Evolutionary conservation across 37 sponge, comb jelly and placozoan genomes (phyloP).

Genomic region (Theonella swinhoei): DNA sequence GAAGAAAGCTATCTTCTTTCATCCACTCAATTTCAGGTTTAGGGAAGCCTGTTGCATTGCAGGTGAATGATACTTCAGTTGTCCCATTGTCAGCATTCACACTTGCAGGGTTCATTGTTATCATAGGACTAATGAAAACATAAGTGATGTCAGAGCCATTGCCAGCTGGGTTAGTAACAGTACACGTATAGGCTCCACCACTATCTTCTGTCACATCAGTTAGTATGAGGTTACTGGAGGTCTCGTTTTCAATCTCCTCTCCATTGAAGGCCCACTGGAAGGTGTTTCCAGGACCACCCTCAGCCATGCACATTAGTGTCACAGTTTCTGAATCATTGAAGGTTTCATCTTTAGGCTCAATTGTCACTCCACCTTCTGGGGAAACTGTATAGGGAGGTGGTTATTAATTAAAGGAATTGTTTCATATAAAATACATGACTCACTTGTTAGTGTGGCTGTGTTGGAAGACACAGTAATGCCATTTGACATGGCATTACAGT

Average conservation of each 20-base stretch:
- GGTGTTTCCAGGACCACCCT: conserved; percentile 53
- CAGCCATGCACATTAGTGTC: conserved; percentile 33
- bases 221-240: not conserved
- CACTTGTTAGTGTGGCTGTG: not conserved
- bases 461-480: not conserved
- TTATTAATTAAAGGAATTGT: not conserved
- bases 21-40: conserved; percentile 31
- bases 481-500: not conserved
- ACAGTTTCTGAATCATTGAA: conserved; percentile 15
- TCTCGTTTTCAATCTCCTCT: not conserved
- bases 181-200: conserved; percentile 59
- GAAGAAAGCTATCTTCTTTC: not conserved
- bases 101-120: not conserved
- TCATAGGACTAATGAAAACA: conserved; percentile 32
- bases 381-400: conserved; percentile 5
- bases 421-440: not conserved
- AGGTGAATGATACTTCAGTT: conserved; percentile 18
- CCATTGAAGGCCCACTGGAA: conserved; percentile 18
- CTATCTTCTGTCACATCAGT: not conserved
- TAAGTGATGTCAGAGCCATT: conserved; percentile 13
- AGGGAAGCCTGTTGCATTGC: conserved; percentile 45
- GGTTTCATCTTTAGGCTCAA: not conserved
- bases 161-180: conserved; percentile 65
- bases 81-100: not conserved
- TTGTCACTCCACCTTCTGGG: conserved; percentile 11